Evolutionary conservation across 2,888 invertebrate species (phyloP), one percentile per base, ranked within the genome.

Genomic region (Scaptomyza reducta): DNA sequence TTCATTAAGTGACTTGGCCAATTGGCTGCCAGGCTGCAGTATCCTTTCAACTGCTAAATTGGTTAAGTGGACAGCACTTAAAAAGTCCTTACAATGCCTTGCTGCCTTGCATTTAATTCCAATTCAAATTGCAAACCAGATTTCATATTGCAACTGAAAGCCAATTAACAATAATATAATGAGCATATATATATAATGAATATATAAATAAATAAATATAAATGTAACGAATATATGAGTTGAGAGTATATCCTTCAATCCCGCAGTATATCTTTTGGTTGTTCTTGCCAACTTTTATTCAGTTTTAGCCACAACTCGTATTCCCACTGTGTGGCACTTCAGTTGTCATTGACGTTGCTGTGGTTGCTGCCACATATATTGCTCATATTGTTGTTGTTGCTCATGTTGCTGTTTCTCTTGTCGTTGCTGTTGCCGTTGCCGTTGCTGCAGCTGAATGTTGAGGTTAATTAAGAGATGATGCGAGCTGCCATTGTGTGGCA

Each of bases 1-100:
- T 82, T 82, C 77, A 74, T 88, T 86, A 88, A 74, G 62, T 76
- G 86, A 71, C 84, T 79, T 68, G 88, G 49, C 71, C 75, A 85
- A 85, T 81, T 81, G 71, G 41, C 75, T 70, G 86, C 68, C 87
- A 61, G 64, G 49, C 57, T 67, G 64, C 73, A 66, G 50, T 67
- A 60, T 58, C 41, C 60, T 60, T 14, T 44, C 50, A 59, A 56
- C 63, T 60, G 60, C n/a, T 35, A 53, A 73, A 62, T 54, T 77
- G 56, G 47, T 53, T 54, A 62, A 72, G 58, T 67, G 73, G 44
- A 53, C 62, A 68, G 62, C 58, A 61, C 47, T 63, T 51, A 31
- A 33, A 35, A 40, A 54, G 14, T 6, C 25, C 13, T 38, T 13
- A 77, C 72, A 62, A 41, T 76, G 74, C 58, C n/a, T n/a, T n/a